Percentiles rank a stretch among this genome's conserved stretches.
phyloP scores from a whole-genome alignment of 92 coral and sea anemone genomes.

The Epizoanthus rinbou region DNA sequence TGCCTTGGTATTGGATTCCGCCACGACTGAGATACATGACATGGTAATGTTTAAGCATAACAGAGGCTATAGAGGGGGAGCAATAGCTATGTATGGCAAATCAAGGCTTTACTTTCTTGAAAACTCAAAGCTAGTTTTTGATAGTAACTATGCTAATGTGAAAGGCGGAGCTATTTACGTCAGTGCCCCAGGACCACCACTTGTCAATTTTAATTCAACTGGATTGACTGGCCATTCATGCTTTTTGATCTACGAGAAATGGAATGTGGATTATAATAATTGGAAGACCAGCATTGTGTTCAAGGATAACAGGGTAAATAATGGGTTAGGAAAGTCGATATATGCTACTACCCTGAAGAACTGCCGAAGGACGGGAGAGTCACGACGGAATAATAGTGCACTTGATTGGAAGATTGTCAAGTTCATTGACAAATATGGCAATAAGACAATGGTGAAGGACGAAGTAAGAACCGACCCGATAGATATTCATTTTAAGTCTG shows the following conservation, averaged over 20 bases:
- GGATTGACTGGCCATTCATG: constrained; percentile 67
- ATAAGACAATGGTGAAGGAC: constrained; percentile 47
- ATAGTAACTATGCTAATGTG: constrained; percentile 60
- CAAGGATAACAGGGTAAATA: constrained; percentile 60
- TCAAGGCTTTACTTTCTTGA: constrained; percentile 62
- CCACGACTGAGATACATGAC: constrained; percentile 61
- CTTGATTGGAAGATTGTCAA: constrained; percentile 73
- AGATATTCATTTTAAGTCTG: constrained; percentile 42
- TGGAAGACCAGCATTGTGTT: constrained; percentile 74
- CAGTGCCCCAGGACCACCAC: constrained; percentile 80
- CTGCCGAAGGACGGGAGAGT: constrained; percentile 73
- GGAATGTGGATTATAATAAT: constrained; percentile 39
- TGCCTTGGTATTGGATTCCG: constrained; percentile 78
- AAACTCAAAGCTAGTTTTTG: constrained; percentile 61
- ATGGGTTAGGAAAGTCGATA: constrained; percentile 70
- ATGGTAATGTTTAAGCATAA: constrained; percentile 63
- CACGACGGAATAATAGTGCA: constrained; percentile 58
- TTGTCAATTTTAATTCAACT: constrained; percentile 75
- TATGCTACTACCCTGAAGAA: constrained; percentile 82
- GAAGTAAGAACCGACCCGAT: constrained; percentile 85
- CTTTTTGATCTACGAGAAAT: constrained; percentile 65
- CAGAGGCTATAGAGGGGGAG: constrained; percentile 86
- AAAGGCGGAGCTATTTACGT: constrained; percentile 94
- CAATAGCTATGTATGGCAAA: constrained; percentile 83
- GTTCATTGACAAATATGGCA: constrained; percentile 51